A percentile compares a stretch with the other conserved stretches of the same genome.
Evolutionary conservation across 2,888 invertebrate genomes (phyloP).

Genomic region (Sclerodermus sp.): DNA sequence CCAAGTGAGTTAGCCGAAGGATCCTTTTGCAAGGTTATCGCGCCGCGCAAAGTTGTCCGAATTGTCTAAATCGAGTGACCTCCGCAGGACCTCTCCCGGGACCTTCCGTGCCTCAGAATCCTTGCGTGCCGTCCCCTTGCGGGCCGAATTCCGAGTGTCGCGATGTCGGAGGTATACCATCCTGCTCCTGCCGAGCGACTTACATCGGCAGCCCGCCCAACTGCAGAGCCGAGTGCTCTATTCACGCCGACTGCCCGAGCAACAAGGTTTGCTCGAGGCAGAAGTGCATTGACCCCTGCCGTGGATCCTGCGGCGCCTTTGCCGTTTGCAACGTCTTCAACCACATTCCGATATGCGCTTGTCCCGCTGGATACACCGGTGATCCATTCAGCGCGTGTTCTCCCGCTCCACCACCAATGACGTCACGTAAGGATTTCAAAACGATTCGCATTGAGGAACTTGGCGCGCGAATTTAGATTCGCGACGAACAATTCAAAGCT

Average conservation of each 20-base stretch:
- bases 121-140: slow-evolving; percentile 63
- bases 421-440: slow-evolving; percentile 23
- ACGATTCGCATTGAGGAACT: neutral
- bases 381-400: slow-evolving; percentile 62
- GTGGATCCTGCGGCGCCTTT: slow-evolving; percentile 72
- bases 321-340: slow-evolving; percentile 75
- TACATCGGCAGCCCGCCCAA: slow-evolving; percentile 71
- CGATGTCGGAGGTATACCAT: slow-evolving; percentile 64
- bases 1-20: too few relatives aligned
- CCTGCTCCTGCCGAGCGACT: slow-evolving; percentile 67
- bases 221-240: slow-evolving; percentile 62
- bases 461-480: too few relatives aligned
- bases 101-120: too few relatives aligned
- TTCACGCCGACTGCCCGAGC: slow-evolving; percentile 73
- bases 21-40: too few relatives aligned
- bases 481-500: too few relatives aligned
- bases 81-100: too few relatives aligned
- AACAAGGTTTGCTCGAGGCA: slow-evolving; percentile 73
- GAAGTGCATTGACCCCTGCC: slow-evolving; percentile 78
- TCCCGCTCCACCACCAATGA: slow-evolving; percentile 35
- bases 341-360: slow-evolving; percentile 73
- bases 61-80: too few relatives aligned
- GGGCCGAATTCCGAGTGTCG: slow-evolving; percentile 70
- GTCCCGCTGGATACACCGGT: slow-evolving; percentile 61
- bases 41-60: too few relatives aligned